Conservation (phyloP, 2,797 vertebrate species). For the Mormyrops attenuatus region DNA sequence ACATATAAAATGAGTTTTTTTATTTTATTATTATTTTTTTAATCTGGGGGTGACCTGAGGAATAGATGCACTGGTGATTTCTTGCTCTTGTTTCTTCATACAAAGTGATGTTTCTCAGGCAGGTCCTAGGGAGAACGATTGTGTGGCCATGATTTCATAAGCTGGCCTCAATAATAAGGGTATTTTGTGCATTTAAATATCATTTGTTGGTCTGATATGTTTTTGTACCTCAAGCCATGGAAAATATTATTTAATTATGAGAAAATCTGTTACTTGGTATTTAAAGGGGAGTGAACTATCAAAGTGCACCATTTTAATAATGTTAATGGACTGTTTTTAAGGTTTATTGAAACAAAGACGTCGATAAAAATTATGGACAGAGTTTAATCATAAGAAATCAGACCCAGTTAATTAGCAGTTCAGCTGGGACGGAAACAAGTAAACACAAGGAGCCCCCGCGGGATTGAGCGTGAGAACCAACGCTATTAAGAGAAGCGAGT, state of each 20-base stretch:
- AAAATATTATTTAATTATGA: not conserved
- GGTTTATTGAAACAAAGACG: not conserved
- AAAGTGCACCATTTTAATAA: not conserved
- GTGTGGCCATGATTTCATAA: not conserved
- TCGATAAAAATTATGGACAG: not conserved
- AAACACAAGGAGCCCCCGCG: not conserved
- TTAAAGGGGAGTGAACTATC: not conserved
- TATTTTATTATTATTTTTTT: not conserved
- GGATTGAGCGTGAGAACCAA: not conserved
- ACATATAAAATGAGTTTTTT: not conserved
- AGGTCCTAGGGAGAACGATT: not conserved
- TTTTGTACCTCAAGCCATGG: not conserved
- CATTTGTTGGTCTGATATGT: not conserved
- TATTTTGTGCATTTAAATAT: not conserved
- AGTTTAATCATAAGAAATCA: not conserved
- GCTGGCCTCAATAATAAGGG: not conserved
- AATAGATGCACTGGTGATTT: not conserved
- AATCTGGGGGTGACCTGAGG: not conserved
- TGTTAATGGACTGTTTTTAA: not conserved
- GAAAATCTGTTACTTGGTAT: not conserved
- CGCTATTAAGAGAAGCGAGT: not conserved
- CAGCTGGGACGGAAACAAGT: not conserved
- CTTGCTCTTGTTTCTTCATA: not conserved
- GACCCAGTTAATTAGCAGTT: constrained; percentile 1
- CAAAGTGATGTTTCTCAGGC: not conserved